Evolutionary conservation across 2,113 vertebrate species (phyloP), one percentile per base, ranked within the genome.

Genomic region (Proteles cristata): DNA sequence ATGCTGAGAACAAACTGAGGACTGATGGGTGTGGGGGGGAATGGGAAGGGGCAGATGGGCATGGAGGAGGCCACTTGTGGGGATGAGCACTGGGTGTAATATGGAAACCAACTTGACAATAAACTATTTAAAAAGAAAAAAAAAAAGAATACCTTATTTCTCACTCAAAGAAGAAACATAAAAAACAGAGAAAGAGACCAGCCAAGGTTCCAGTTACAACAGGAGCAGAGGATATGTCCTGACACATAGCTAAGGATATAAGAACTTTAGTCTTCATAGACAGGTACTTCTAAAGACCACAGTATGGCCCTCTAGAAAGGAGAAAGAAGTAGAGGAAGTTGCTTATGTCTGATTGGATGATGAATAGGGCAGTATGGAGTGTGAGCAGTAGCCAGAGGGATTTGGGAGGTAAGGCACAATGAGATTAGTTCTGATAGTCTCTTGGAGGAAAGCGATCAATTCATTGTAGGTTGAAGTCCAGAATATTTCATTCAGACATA

Each of bases 401-500:
- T 28, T 66, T 80, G 43, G 28, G 31, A 88, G 15, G 17, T 76
- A 25, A 97, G 45, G 21, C 23, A 68, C 23, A 53, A 35, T 90
- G n/a, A 35, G n/a, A 85, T 92, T 84, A 5, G 9, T 80, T 71
- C 26, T 77, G 63, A 61, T n/a, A 85, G 2, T 68, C 45, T 93
- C 71, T 88, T 71, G 77, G 26, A 90, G 35, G n/a, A 96, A 28
- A 8, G 1, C 35, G 12, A 83, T 28, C 35, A 68, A 65, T 48
- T 86, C 53, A 45, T 19, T 68, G 79, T 94, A 90, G 68, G 58
- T 23, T 43, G 8, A 88, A 23, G 48, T 50, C 53, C 39, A 83
- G 76, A 93, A 63, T 93, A 90, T 97, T 73, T 90, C 45, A 94
- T 68, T 94, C 68, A 88, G 1, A 50, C 11, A 8, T 81, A 73